Evolutionary conservation across 2,113 vertebrate species (phyloP).

Genomic region (Pampusana beccarii): DNA sequence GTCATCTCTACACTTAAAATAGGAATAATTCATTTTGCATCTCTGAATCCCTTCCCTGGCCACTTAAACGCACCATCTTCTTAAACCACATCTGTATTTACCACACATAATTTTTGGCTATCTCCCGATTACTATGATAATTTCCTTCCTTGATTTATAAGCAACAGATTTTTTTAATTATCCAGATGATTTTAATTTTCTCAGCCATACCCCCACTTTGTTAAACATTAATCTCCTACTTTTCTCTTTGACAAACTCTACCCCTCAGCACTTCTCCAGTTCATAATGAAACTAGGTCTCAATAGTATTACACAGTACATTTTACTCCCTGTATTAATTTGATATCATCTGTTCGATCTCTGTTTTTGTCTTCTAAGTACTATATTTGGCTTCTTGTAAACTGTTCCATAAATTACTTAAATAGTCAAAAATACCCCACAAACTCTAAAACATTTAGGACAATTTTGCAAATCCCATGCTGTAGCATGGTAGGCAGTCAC

Average conservation of each 20-base stretch:
- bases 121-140: conserved; percentile 54
- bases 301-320: neutral
- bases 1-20: neutral
- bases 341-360: neutral
- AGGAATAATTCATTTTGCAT: neutral
- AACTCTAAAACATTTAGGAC: neutral
- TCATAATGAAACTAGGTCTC: conserved; percentile 26
- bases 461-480: neutral
- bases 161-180: conserved; percentile 51
- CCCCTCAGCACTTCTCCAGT: neutral
- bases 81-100: conserved; percentile 33
- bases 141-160: conserved; percentile 54
- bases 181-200: conserved; percentile 51
- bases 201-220: conserved; percentile 17
- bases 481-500: neutral
- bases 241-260: neutral
- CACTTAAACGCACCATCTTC: neutral
- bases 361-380: neutral
- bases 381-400: neutral
- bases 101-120: neutral
- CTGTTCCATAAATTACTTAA: neutral
- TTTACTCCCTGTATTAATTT: conserved; percentile 11
- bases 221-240: conserved; percentile 43
- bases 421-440: neutral
- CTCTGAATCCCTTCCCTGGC: neutral